Percentiles rank a stretch among this genome's conserved stretches.
Evolutionary conservation across 1,140 invertebrate genomes (phyloP).

Genomic region (Pseudachorutes palmiensis): DNA sequence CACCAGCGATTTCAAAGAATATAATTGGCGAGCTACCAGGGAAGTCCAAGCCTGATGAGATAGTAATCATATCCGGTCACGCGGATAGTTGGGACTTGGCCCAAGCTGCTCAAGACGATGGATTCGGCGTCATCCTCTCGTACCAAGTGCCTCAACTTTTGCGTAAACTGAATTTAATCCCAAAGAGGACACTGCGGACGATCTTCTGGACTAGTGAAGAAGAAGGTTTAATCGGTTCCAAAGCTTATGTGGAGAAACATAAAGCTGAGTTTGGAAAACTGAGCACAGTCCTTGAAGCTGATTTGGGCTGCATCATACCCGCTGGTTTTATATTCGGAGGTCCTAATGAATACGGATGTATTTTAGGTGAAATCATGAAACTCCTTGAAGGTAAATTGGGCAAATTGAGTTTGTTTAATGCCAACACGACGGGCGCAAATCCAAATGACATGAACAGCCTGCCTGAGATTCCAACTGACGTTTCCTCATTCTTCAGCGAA

Average conservation of each 20-base stretch:
- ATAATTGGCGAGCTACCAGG: constrained; percentile 51
- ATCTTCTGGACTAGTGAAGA: constrained; percentile 75
- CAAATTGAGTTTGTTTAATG: too few relatives aligned
- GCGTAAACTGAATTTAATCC: constrained; percentile 56
- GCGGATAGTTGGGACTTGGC: constrained; percentile 63
- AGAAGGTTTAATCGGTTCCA: constrained; percentile 57
- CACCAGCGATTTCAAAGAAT: constrained; percentile 1
- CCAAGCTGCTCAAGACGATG: constrained; percentile 80
- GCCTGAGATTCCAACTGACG: too few relatives aligned
- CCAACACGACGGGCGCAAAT: too few relatives aligned
- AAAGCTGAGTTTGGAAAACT: constrained; percentile 47
- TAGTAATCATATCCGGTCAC: constrained; percentile 74
- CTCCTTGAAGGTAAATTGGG: too few relatives aligned
- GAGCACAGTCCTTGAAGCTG: constrained; percentile 25
- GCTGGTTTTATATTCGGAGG: constrained; percentile 55
- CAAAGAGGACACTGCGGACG: constrained; percentile 61
- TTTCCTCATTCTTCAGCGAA: too few relatives aligned
- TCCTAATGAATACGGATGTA: constrained; percentile 52
- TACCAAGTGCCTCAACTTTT: constrained; percentile 64
- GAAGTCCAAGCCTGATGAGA: constrained; percentile 50
- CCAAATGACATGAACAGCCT: too few relatives aligned
- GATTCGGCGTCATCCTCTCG: constrained; percentile 69
- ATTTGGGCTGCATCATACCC: constrained; percentile 44
- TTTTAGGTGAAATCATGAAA: constrained; percentile 55
- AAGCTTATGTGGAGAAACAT: constrained; percentile 56